phyloP scores from a whole-genome alignment of 2,797 vertebrate genomes.

The Nothura maculosa region DNA sequence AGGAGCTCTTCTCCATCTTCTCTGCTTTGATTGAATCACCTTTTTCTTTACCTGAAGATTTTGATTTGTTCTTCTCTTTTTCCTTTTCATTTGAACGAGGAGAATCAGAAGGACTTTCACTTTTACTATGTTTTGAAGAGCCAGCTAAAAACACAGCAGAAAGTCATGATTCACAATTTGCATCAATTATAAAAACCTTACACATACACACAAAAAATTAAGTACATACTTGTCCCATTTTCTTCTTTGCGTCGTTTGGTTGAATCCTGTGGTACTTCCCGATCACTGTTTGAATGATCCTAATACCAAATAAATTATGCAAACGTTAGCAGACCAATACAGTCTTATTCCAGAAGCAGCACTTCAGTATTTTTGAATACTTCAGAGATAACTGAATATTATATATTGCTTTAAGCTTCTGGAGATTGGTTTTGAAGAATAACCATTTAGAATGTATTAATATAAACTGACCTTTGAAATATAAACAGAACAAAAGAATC shows the following conservation, averaged over 20 bases:
- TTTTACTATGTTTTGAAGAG: conserved; percentile 95
- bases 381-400: neutral
- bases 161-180: neutral
- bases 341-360: neutral
- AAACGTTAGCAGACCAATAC: conserved; percentile 52
- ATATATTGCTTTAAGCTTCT: neutral
- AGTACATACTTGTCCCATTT: conserved; percentile 90
- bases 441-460: neutral
- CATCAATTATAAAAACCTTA: neutral
- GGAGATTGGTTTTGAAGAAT: conserved; percentile 10
- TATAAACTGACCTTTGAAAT: neutral
- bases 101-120: conserved; percentile 94
- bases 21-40: conserved; percentile 92
- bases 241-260: conserved; percentile 91
- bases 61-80: conserved; percentile 94
- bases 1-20: conserved; percentile 89
- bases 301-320: conserved; percentile 76
- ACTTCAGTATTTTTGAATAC: neutral
- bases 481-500: neutral
- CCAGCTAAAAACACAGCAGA: conserved; percentile 78
- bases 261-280: conserved; percentile 88
- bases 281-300: conserved; percentile 92
- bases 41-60: conserved; percentile 96
- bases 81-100: conserved; percentile 89
- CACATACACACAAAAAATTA: neutral